These are phyloP conservation scores for Passerina amoena DNA, from an alignment of 2,113 vertebrate genomes.

Conservation along the genomic window DNA sequence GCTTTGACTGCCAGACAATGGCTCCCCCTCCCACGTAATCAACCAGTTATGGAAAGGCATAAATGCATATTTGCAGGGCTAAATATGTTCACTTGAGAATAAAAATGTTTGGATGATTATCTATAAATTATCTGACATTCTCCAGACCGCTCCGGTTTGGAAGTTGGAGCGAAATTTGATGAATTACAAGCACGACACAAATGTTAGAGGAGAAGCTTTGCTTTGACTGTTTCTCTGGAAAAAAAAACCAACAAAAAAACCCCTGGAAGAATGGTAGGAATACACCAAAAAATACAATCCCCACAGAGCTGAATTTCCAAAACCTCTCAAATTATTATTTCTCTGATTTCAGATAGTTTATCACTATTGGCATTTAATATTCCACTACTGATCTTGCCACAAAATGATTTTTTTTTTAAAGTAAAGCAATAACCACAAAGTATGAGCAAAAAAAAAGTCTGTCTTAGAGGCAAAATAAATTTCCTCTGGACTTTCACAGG, in stretches of 20 bases:
- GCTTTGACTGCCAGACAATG: conserved; percentile 67
- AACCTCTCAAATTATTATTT: neutral
- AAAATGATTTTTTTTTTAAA: neutral
- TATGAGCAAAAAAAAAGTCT: neutral
- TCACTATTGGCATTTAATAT: neutral
- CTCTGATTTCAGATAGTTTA: neutral
- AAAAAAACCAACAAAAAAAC: neutral
- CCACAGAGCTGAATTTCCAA: neutral
- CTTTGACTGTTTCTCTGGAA: neutral
- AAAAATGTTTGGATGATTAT: conserved; percentile 50
- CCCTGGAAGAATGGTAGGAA: neutral
- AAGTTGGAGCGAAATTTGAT: conserved; percentile 40
- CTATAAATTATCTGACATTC: conserved; percentile 52
- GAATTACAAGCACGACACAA: conserved; percentile 41
- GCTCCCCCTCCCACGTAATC: conserved; percentile 63
- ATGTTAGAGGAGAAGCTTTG: conserved; percentile 1
- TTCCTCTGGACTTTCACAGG: neutral
- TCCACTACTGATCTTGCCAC: neutral
- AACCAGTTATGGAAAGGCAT: conserved; percentile 50
- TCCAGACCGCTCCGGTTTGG: conserved; percentile 36
- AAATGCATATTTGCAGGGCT: conserved; percentile 44
- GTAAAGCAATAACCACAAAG: neutral
- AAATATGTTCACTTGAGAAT: conserved; percentile 47
- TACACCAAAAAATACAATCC: neutral
- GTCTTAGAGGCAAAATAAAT: neutral